Conservation (phyloP, 35 echinoderm and acorn worm species). For the Nesometra sesokonis region DNA sequence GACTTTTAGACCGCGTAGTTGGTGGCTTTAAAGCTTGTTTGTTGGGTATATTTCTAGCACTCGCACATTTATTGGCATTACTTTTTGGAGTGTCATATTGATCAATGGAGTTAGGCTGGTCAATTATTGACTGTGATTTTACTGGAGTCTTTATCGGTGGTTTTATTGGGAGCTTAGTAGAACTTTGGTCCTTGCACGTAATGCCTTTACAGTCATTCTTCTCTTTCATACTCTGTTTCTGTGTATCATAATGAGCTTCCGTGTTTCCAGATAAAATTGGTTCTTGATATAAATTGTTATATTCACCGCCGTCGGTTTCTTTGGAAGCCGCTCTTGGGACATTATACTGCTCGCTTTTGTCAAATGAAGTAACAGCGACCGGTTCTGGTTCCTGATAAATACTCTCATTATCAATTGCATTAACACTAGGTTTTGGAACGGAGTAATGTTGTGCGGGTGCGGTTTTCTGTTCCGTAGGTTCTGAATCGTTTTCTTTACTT, state of each 20-base stretch:
- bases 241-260: background rate
- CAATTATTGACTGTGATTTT: too few species aligned
- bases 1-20: background rate
- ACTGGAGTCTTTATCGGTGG: too few species aligned
- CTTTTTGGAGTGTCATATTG: too few species aligned
- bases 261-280: background rate
- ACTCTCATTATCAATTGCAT: background rate
- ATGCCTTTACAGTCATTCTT: too few species aligned
- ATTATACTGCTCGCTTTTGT: background rate
- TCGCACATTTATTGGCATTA: too few species aligned
- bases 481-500: background rate
- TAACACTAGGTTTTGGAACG: background rate
- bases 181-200: too few species aligned
- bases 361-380: background rate
- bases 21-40: too few species aligned
- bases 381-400: background rate
- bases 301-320: background rate
- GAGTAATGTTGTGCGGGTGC: background rate
- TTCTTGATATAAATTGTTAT: background rate
- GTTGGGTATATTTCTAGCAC: too few species aligned
- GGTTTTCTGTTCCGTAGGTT: too few species aligned
- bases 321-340: background rate
- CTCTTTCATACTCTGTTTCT: background rate
- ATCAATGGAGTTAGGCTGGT: too few species aligned
- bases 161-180: too few species aligned